A percentile compares a stretch with the other conserved stretches of the same genome.
Evolutionary conservation across 2,113 vertebrate species (phyloP).

Genomic region (Prochilodus magdalenae): DNA sequence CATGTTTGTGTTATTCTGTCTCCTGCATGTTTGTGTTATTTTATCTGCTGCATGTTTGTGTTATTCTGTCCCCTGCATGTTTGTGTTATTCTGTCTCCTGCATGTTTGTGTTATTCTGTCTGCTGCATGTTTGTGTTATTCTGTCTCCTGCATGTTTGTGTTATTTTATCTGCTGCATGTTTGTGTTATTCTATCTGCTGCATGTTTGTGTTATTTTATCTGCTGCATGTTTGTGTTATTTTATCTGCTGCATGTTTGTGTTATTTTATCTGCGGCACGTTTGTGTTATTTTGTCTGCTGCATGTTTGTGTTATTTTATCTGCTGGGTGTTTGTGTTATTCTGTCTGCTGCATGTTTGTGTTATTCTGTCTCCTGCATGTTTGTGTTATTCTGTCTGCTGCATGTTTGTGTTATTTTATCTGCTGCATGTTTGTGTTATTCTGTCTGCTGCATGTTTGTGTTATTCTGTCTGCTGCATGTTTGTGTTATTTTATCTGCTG

Average conservation of each 20-base stretch:
- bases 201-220: no score
- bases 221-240: no score
- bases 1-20: neutral
- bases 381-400: no score
- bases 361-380: neutral
- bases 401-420: no score
- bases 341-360: neutral
- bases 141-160: neutral
- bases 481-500: no score
- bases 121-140: neutral
- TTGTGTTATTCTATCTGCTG: neutral
- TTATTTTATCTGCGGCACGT: neutral
- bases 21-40: neutral
- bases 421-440: no score
- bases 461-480: no score
- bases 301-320: neutral
- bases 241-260: neutral
- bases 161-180: neutral
- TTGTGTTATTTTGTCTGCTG: neutral
- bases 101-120: neutral
- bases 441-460: no score
- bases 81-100: neutral
- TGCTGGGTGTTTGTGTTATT: neutral
- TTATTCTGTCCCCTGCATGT: no score
- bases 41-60: neutral